Base-by-base conservation (phyloP, 1,140 invertebrate species). In the Diabrotica virgifera region DNA sequence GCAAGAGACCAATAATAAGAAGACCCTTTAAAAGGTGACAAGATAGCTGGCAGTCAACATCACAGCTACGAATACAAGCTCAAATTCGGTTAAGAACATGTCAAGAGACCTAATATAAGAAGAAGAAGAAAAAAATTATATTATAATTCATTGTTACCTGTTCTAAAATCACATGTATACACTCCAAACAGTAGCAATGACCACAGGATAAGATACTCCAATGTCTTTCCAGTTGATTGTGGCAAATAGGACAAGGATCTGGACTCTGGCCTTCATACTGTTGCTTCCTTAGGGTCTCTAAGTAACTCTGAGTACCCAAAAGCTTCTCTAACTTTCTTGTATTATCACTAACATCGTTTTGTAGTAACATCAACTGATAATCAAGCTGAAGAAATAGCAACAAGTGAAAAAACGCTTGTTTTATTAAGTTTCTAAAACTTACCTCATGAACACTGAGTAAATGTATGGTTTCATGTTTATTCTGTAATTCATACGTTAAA, bases 171-270 rank as follows among this genome's bases (percentile, higher is more conserved):
- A 64, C 64, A 59, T 86, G 71, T 36, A 88, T 82, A 75, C 89
- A 90, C 51, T 84, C 81, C 36, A 86, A 72, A 72, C 89, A 91
- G 72, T 82, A 88, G 66, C 83, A 86, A 74, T 91, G 89, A 6
- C 88, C 88, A 79, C 89, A 91, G 14, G 80, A 77, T 38, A 91
- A 76, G 12, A 90, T 87, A 70, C 80, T 84, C 88, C 89, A 90
- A 78, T 88, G 74, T 13, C 81, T 72, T 52, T 84, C 83, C 0
- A 90, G 73, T 35, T 79, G 69, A 64, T 74, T 72, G 64, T 84
- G 83, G 76, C 90, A 93, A 59, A 92, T 86, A 3, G 90, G 91
- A 78, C 90, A 92, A 0, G 82, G 81, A 53, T 89, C 87, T 5
- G 85, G 82, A 6, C 76, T 77, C 57, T 71, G 65, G 8, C 74